Evolutionary conservation across 2,888 invertebrate genomes (phyloP), one percentile per base, ranked within the genome.

Genomic region (Agrotis exclamationis): DNA sequence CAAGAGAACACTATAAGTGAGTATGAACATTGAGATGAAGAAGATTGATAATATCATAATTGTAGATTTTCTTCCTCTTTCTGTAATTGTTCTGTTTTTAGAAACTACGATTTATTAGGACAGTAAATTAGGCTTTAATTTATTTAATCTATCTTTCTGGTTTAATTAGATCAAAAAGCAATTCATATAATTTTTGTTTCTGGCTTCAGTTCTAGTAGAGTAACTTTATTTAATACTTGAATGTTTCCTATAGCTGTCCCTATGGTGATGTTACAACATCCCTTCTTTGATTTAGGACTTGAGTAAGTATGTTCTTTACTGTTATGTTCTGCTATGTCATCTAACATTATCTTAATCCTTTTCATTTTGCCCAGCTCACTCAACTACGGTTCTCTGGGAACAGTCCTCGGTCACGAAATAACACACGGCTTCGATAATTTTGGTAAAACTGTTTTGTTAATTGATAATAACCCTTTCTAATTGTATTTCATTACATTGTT

Each of bases 1-100:
- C 97, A 97, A 86, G 97, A 97, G 69, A 98, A 98, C 92, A 97
- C 98, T 63, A 98, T 98, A 93, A 98, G 98, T 98, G 95, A 96
- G 97, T 96, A 70, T 53, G 11, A 33, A 33, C n/a, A 33, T 1
- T 47, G 0, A n/a, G 9, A 11, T n/a, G 47, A n/a, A 54, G 4
- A 6, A 51, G 9, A 45, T 70, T 16, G 5, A 3, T 57, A 22
- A n/a, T 33, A 33, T 33, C 11, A 56, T 24, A 0, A 16, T 24
- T 22, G 1, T 57, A 14, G 14, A 39, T 1, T 56, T 48, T 48
- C 18, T 11, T n/a, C 13, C 13, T 28, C 54, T 2, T 28, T 54
- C 28, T 11, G 0, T 28, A 2, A 5, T 44, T 63, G 28, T 54
- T 11, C 53, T 33, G 6, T 0, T 18, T 22, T 33, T 18, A 4